Conservation (phyloP, 2,113 vertebrate genomes). For the Prunella himalayana region DNA sequence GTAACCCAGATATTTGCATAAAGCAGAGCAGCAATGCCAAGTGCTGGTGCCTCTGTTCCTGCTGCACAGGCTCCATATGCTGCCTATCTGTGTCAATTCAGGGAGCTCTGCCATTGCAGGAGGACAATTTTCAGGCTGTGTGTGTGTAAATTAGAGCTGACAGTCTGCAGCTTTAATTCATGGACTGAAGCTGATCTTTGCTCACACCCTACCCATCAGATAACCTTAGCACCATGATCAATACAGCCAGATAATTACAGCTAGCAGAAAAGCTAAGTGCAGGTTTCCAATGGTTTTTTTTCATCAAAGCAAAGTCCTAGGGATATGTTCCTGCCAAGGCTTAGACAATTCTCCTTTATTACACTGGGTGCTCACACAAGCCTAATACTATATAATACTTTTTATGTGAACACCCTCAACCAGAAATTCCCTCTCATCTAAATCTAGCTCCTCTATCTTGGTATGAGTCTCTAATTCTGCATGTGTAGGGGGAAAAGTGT, state of each 20-base stretch:
- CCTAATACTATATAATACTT: not conserved
- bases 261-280: slow-evolving; percentile 25
- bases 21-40: not conserved
- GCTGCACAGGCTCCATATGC: not conserved
- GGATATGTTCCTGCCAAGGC: not conserved
- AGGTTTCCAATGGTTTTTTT: slow-evolving; percentile 25
- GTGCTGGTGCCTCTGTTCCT: not conserved
- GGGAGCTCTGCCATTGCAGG: not conserved
- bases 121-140: slow-evolving; percentile 21
- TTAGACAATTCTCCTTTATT: slow-evolving; percentile 23
- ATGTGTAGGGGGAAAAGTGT: not conserved
- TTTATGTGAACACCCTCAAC: not conserved
- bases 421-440: slow-evolving; percentile 31
- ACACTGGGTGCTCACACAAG: not conserved
- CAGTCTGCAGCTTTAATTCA: slow-evolving; percentile 12
- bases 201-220: not conserved
- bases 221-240: slow-evolving; percentile 18
- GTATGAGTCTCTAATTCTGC: not conserved
- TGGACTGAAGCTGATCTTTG: not conserved
- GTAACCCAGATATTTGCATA: slow-evolving; percentile 1
- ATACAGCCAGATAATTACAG: slow-evolving; percentile 53
- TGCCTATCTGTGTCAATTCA: not conserved
- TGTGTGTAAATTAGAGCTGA: slow-evolving; percentile 42
- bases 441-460: slow-evolving; percentile 12
- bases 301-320: slow-evolving; percentile 19